Base-by-base conservation (phyloP, 2,888 invertebrate genomes). In the Cabera pusaria region DNA sequence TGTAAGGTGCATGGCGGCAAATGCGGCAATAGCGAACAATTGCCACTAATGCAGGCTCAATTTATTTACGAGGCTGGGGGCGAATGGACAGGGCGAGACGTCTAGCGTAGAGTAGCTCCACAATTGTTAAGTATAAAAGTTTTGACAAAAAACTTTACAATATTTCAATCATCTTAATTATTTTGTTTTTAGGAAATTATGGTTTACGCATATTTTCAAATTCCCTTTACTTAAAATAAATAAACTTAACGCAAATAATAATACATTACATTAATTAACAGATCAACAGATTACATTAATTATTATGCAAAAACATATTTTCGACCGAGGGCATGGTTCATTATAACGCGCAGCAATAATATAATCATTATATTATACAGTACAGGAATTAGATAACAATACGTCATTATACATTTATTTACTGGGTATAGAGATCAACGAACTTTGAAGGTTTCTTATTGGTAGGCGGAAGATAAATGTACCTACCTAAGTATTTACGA, bases 31-130 rank as follows among this genome's bases (percentile, higher is more conserved):
- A 80, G 83, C 80, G 84, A 86, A 86, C 87, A 87, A 87, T 87
- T 87, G 87, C 82, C 78, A 74, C 85, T 86, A 87, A 87, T 86
- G 83, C 81, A 84, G 79, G 79, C 83, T 82, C 86, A 87, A 87
- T 87, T 87, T 87, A 87, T 87, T 87, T 86, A 87, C 82, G 84
- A 86, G 83, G 62, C 77, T 82, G 81, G 85, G 85, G 87, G 86
- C 86, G 79, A 70, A 57, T 55, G 59, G 61, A 79, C 74, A 75
- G 22, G 70, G 66, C 44, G 32, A n/a, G 24, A 22, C 18, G 24
- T 38, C 45, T 56, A 52, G 39, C 8, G 38, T 84, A 41, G 84
- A 86, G 72, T 74, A 44, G 80, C 27, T 33, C 4, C 1, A 11
- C 6, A 2, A 1, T n/a, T 31, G n/a, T 38, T 25, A 4, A 2